These are phyloP conservation scores for Drosophila sulfurigaster DNA, from an alignment of 1,140 invertebrate species.

Conservation along the genomic window DNA sequence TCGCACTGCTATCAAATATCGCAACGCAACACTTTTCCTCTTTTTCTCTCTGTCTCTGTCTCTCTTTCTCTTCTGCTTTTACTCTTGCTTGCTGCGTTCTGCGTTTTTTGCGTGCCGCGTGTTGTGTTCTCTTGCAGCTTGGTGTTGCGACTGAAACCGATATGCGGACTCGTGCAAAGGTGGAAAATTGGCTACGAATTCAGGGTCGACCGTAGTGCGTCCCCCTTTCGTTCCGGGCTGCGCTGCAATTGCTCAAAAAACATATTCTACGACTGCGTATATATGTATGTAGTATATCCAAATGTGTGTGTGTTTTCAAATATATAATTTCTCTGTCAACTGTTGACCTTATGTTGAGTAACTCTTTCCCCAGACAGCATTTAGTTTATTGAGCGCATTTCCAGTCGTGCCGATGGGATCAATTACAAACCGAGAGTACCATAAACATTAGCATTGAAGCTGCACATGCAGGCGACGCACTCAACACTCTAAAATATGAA, in stretches of 20 bases:
- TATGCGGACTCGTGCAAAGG: conserved; percentile 19
- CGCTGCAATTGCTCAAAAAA: background rate
- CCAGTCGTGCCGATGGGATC: conserved; percentile 13
- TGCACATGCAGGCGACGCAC: background rate
- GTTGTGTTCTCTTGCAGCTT: conserved; percentile 48
- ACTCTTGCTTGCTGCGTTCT: background rate
- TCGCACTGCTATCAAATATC: background rate
- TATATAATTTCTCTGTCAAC: background rate
- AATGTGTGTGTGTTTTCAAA: conserved; percentile 7
- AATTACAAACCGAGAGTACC: conserved; percentile 14
- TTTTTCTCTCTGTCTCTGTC: background rate
- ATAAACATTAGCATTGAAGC: background rate
- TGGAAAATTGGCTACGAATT: conserved; percentile 25
- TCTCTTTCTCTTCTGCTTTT: too few relatives aligned
- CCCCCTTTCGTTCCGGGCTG: background rate
- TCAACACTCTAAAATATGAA: background rate
- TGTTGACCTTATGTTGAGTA: conserved; percentile 6
- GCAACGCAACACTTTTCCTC: background rate
- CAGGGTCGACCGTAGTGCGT: conserved; percentile 15
- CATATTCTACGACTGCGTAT: background rate
- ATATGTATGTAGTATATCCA: background rate
- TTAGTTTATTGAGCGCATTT: conserved; percentile 14
- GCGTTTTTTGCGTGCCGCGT: conserved; percentile 23
- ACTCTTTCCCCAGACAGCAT: conserved; percentile 11
- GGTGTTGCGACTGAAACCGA: conserved; percentile 39